Evolutionary conservation across 2,888 invertebrate genomes (phyloP).

Genomic region (Ctena decussata): DNA sequence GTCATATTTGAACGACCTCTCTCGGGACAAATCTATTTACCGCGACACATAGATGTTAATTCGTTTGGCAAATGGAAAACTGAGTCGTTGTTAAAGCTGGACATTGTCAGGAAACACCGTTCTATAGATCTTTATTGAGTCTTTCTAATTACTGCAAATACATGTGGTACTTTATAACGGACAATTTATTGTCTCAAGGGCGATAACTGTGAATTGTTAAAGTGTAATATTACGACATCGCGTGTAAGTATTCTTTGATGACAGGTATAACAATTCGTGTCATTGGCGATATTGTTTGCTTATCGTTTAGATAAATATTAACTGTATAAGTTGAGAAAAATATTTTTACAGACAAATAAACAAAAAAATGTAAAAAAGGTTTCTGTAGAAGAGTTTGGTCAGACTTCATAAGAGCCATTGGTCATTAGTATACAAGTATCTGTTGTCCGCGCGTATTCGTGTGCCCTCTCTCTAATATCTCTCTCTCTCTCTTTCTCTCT

Average conservation of each 20-base stretch:
- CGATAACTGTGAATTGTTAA: constrained; percentile 1
- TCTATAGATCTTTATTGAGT: not conserved
- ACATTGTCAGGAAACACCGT: not conserved
- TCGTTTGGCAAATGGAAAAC: not conserved
- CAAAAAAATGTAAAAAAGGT: too few relatives aligned
- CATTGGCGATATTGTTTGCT: not conserved
- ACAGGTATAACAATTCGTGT: constrained; percentile 1
- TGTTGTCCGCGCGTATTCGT: too few relatives aligned
- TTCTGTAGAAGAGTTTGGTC: too few relatives aligned
- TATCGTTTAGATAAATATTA: not conserved
- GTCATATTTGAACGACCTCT: not conserved
- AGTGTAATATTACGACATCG: not conserved
- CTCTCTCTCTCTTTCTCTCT: too few relatives aligned
- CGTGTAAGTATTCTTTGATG: not conserved
- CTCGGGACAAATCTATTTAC: not conserved
- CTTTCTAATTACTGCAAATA: not conserved
- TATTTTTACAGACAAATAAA: too few relatives aligned
- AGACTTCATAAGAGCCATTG: too few relatives aligned
- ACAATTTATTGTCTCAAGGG: not conserved
- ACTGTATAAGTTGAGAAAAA: too few relatives aligned
- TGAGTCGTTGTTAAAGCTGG: not conserved
- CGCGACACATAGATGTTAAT: not conserved
- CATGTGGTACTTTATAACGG: not conserved
- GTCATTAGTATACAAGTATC: too few relatives aligned
- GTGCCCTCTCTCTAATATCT: too few relatives aligned